A percentile compares a stretch with the other conserved stretches of the same genome.
Evolutionary conservation across 1,140 invertebrate genomes (phyloP).

Genomic region (Drosophila rhopaloa): DNA sequence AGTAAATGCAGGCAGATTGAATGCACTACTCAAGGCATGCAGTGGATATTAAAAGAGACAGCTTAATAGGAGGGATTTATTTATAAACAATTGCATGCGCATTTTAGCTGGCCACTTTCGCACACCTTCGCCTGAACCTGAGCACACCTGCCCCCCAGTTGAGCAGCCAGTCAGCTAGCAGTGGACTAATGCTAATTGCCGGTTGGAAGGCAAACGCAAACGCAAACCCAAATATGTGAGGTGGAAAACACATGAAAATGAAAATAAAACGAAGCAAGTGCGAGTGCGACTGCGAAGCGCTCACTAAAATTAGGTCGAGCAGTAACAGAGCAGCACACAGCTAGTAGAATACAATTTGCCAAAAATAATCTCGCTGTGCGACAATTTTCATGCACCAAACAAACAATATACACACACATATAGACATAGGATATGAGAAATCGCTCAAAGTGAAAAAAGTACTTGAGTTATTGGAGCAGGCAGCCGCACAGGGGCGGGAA

Average conservation of each 20-base stretch:
- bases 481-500: slow-evolving; percentile 31
- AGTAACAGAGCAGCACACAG: slow-evolving; percentile 26
- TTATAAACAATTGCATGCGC: slow-evolving; percentile 44
- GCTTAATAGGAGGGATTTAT: slow-evolving; percentile 39
- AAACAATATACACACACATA: slow-evolving; percentile 28
- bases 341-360: slow-evolving; percentile 67
- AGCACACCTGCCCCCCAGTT: slow-evolving; percentile 13
- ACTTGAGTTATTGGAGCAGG: slow-evolving; percentile 81
- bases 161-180: slow-evolving; percentile 3
- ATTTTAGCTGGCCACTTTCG: slow-evolving; percentile 35
- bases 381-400: slow-evolving; percentile 70
- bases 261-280: slow-evolving; percentile 7
- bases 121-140: slow-evolving; percentile 24
- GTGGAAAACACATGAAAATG: slow-evolving; percentile 14
- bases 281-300: slow-evolving; percentile 5
- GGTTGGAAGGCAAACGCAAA: slow-evolving; percentile 7
- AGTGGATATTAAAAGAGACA: slow-evolving; percentile 30
- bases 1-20: slow-evolving; percentile 10
- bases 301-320: slow-evolving; percentile 70
- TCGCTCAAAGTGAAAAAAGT: slow-evolving; percentile 67
- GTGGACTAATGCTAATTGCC: slow-evolving; percentile 36
- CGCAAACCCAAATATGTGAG: not conserved
- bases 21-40: slow-evolving; percentile 14
- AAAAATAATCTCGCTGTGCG: slow-evolving; percentile 72
- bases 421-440: slow-evolving; percentile 51